Conservation (phyloP, 2,888 invertebrate genomes). For the Neria commutata region DNA sequence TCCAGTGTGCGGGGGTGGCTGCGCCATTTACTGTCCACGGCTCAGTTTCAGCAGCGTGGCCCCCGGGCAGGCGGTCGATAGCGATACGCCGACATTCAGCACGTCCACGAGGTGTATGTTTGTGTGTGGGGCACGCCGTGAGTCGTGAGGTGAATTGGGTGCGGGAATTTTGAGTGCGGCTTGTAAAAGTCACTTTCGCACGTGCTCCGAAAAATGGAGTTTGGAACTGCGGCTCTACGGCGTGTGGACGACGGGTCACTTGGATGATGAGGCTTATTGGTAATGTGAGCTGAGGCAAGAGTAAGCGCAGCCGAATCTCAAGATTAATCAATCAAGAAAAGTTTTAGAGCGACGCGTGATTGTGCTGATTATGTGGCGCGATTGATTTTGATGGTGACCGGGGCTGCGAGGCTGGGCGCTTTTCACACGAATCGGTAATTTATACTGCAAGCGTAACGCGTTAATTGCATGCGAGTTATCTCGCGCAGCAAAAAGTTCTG, state of each 20-base stretch:
- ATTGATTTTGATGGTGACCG: no score
- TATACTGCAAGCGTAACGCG: no score
- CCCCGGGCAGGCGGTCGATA: not conserved
- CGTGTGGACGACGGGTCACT: not conserved
- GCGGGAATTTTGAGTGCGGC: constrained; percentile 7
- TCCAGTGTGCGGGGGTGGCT: no score
- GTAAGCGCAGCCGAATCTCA: not conserved
- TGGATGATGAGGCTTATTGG: not conserved
- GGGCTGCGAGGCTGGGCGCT: no score
- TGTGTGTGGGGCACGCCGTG: constrained; percentile 7
- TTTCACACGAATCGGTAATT: no score
- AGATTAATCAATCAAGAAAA: constrained; percentile 18
- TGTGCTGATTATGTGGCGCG: not conserved
- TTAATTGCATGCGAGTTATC: no score
- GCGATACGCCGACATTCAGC: constrained; percentile 30
- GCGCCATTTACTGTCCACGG: not conserved
- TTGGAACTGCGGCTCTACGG: not conserved
- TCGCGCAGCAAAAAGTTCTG: no score
- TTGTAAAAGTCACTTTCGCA: constrained; percentile 8
- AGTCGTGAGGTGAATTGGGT: constrained; percentile 22
- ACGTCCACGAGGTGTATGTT: constrained; percentile 23
- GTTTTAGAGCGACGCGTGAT: not conserved
- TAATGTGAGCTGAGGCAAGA: not conserved
- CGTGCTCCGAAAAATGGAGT: constrained; percentile 7
- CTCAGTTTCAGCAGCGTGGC: not conserved